Base-by-base conservation (phyloP, 2,113 vertebrate genomes). In the Mustela lutreola region DNA sequence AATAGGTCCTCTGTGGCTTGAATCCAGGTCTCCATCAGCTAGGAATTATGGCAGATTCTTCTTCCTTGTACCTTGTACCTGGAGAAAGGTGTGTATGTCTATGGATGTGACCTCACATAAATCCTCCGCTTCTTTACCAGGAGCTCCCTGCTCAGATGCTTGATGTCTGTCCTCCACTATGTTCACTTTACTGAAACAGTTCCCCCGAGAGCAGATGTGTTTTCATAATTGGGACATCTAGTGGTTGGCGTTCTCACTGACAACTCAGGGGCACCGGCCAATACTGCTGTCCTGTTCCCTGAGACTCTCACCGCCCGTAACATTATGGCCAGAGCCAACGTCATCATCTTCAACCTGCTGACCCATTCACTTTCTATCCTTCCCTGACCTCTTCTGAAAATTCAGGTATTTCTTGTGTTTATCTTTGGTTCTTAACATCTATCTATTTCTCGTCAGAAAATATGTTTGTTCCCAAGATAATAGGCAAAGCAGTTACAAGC, bases 281-380 rank as follows among this genome's bases (percentile, higher is more conserved):
- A 0, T 3, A 58, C n/a, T n/a, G 76, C 16, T 58, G 22, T 39
- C n/a, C 42, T 31, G 5, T 11, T 15, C 19, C n/a, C 60, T 0
- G 22, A 28, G 56, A 65, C 67, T 56, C 11, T n/a, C 7, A 16
- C 31, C 11, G 11, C 31, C 31, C n/a, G 70, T 63, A n/a, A 39
- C 4, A 0, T 31, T 39, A 26, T 0, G 8, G 33, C 21, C 71
- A 1, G 1, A 71, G 62, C 50, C 42, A 80, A n/a, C 1, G 14
- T 65, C 76, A 10, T 7, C 22, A 22, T 62, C 71, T 62, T 42
- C 58, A 31, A 15, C 15, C 36, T 92, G 60, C 82, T 11, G 2
- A 22, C 19, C 18, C 11, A 18, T 58, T 87, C 24, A 12, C 39
- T 89, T 65, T 67, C 58, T 48, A 19, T 14, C 19, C 76, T 89